These are phyloP conservation scores for Acrobasis consociella DNA, from an alignment of 2,888 invertebrate genomes.

Conservation along the genomic window DNA sequence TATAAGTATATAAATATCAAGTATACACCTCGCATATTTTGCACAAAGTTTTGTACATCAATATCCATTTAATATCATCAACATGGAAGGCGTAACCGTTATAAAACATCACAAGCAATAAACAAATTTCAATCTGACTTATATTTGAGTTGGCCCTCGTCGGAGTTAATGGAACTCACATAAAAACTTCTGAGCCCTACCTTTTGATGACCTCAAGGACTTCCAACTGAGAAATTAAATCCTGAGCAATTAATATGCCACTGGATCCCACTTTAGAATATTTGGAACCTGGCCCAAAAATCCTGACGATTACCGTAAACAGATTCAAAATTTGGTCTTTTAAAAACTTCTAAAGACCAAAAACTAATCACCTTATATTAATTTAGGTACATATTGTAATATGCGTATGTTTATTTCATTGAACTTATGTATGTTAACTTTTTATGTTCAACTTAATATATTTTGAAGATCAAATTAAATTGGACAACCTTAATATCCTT, in stretches of 20 bases:
- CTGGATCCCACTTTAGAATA: background rate
- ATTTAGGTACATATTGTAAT: no score
- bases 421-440: no score
- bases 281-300: constrained; percentile 8
- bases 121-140: constrained; percentile 31
- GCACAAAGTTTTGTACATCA: background rate
- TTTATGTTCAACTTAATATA: no score
- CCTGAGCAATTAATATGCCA: constrained; percentile 42
- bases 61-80: constrained; percentile 5
- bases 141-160: constrained; percentile 26
- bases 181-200: constrained; percentile 38
- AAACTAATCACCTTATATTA: no score
- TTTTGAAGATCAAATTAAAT: no score
- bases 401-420: no score
- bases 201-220: constrained; percentile 33
- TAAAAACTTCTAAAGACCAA: no score
- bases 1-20: no score
- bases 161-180: constrained; percentile 32
- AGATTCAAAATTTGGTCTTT: background rate
- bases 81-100: constrained; percentile 8
- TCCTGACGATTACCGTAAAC: background rate
- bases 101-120: constrained; percentile 21
- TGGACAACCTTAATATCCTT: no score
- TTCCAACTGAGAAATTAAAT: constrained; percentile 46
- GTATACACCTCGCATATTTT: constrained; percentile 8